Conservation (phyloP, 2,113 vertebrate genomes). For the Oreocharis arfaki region DNA sequence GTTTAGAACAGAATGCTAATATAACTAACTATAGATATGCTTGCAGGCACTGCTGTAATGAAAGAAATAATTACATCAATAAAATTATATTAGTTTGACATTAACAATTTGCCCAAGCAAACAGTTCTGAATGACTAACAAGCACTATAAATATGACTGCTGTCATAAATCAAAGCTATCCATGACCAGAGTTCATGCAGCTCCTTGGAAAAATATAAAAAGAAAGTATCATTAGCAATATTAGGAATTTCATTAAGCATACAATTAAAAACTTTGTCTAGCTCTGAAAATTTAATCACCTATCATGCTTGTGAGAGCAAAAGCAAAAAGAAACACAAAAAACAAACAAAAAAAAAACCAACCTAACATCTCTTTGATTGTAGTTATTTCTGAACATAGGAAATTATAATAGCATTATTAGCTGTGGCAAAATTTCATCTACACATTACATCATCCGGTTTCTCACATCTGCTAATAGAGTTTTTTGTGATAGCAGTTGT, state of each 20-base stretch:
- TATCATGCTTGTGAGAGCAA: neutral
- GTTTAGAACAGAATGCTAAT: conserved; percentile 19
- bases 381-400: neutral
- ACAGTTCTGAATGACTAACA: conserved; percentile 54
- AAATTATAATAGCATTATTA: neutral
- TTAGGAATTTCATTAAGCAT: conserved; percentile 33
- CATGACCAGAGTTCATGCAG: neutral
- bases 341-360: neutral
- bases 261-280: neutral
- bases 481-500: neutral
- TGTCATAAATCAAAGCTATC: conserved; percentile 48
- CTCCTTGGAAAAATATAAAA: neutral
- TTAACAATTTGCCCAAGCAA: conserved; percentile 60
- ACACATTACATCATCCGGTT: neutral
- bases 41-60: conserved; percentile 40
- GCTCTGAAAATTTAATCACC: neutral
- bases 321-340: neutral
- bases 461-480: neutral
- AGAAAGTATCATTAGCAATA: neutral
- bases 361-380: neutral
- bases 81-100: conserved; percentile 63
- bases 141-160: conserved; percentile 37
- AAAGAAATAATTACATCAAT: conserved; percentile 65
- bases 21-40: neutral
- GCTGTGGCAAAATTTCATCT: neutral